phyloP scores from a whole-genome alignment of 2,113 vertebrate genomes.

The Syrmaticus mikado region DNA sequence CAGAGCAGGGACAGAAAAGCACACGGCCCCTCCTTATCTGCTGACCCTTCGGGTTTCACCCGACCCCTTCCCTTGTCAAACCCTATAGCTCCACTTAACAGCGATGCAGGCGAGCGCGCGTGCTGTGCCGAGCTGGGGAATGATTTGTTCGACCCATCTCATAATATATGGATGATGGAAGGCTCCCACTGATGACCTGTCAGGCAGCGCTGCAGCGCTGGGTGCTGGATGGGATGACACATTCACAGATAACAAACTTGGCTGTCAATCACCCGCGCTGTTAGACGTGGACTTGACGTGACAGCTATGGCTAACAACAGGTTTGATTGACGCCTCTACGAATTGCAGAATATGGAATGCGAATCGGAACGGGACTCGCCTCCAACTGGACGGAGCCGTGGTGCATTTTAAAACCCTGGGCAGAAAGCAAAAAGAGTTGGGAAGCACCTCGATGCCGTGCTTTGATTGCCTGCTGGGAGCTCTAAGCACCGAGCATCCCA shows the following conservation, averaged over 20 bases:
- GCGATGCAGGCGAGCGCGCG: not conserved
- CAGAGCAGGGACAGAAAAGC: not conserved
- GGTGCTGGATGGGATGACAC: slow-evolving; percentile 52
- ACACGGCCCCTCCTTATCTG: not conserved
- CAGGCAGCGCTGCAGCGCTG: slow-evolving; percentile 38
- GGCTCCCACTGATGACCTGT: slow-evolving; percentile 33
- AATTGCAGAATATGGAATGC: slow-evolving; percentile 6
- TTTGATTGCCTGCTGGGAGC: not conserved
- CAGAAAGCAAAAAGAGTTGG: not conserved
- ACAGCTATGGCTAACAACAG: slow-evolving; percentile 49
- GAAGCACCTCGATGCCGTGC: accelerated
- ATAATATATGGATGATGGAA: slow-evolving; percentile 46
- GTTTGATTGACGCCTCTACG: not conserved
- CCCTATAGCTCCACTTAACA: not conserved
- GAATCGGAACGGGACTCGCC: not conserved
- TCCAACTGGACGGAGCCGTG: not conserved
- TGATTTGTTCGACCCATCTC: not conserved
- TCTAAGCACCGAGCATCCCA: not conserved
- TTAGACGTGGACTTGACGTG: slow-evolving; percentile 11
- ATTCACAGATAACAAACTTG: slow-evolving; percentile 48
- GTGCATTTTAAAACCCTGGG: not conserved
- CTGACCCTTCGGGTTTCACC: not conserved
- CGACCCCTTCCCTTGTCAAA: not conserved
- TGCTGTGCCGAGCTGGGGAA: not conserved
- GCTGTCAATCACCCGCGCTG: slow-evolving; percentile 44